Conservation (phyloP, 2,797 vertebrate genomes). For the Gila robusta region DNA sequence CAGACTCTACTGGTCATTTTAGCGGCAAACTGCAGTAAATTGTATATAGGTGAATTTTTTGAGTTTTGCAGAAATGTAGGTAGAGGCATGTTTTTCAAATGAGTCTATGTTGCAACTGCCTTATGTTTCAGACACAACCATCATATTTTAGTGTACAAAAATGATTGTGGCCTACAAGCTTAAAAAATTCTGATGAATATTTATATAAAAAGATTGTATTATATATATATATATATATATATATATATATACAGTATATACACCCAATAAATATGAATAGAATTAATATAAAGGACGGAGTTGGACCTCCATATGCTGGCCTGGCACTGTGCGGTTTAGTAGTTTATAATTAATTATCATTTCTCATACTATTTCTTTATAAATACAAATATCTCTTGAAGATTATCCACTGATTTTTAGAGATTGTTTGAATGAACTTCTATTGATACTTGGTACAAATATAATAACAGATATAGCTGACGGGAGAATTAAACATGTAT, state of each 20-base stretch:
- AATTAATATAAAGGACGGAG: not conserved
- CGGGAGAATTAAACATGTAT: not conserved
- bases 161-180: not conserved
- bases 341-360: not conserved
- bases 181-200: too few relatives aligned
- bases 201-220: too few relatives aligned
- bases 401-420: not conserved
- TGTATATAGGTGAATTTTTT: not conserved
- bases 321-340: not conserved
- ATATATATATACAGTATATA: too few relatives aligned
- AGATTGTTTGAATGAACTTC: not conserved
- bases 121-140: not conserved
- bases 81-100: not conserved
- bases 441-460: not conserved
- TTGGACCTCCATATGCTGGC: not conserved
- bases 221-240: too few relatives aligned
- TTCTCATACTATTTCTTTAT: not conserved
- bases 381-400: not conserved
- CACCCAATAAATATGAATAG: not conserved
- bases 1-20: not conserved
- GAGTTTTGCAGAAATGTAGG: not conserved
- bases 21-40: not conserved
- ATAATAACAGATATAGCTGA: not conserved
- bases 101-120: too few relatives aligned
- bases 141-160: not conserved